Conservation (phyloP, 2,113 vertebrate genomes). For the Protomyctophum bolini region DNA sequence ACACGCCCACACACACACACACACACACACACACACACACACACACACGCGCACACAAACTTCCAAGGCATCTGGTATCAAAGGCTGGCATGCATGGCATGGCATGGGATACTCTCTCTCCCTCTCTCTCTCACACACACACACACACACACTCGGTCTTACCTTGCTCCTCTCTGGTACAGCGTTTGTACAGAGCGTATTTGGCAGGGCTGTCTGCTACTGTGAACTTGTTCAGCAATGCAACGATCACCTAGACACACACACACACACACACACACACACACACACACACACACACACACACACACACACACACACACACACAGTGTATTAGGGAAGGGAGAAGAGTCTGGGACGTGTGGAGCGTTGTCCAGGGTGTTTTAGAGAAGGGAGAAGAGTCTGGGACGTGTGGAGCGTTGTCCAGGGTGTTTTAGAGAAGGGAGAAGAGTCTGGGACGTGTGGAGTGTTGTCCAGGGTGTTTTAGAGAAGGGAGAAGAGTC, state of each 20-base stretch:
- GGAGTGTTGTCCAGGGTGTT: too few relatives aligned
- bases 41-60: constrained; percentile 5
- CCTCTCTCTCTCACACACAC: constrained; percentile 2
- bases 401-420: too few relatives aligned
- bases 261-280: not conserved
- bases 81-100: constrained; percentile 20
- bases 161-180: constrained; percentile 93
- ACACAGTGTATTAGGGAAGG: not conserved
- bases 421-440: too few relatives aligned
- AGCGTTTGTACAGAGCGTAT: constrained; percentile 95
- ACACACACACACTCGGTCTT: constrained; percentile 25
- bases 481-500: too few relatives aligned
- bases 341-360: too few relatives aligned
- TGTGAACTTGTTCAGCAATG: constrained; percentile 90
- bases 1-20: not conserved
- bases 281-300: not conserved
- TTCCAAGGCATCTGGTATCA: constrained; percentile 19
- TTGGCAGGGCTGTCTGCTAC: constrained; percentile 95
- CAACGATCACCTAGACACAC: constrained; percentile 86
- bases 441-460: too few relatives aligned
- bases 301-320: not conserved
- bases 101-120: constrained; percentile 38
- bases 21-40: constrained; percentile 3
- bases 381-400: too few relatives aligned
- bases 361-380: too few relatives aligned